phyloP scores from a whole-genome alignment of 2,797 vertebrate genomes.

The Pipistrellus nathusii region DNA sequence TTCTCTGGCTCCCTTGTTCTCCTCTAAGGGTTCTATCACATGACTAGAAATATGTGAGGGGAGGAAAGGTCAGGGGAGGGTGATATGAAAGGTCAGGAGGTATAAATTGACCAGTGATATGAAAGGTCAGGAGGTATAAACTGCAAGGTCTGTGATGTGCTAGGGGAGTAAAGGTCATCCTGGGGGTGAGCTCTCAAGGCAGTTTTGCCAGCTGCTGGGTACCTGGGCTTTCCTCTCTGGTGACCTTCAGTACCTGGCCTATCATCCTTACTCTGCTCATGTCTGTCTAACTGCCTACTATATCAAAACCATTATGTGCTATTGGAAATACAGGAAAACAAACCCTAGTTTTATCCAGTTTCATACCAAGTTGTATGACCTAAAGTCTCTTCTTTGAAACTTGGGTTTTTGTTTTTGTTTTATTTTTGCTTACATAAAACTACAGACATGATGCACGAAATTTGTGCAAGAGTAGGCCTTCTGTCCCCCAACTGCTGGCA shows the following conservation, averaged over 20 bases:
- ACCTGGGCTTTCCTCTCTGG: neutral
- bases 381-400: neutral
- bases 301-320: neutral
- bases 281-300: neutral
- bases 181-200: too few species aligned
- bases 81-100: neutral
- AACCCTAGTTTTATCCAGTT: neutral
- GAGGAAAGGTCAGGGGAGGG: neutral
- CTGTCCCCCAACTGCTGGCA: too few species aligned
- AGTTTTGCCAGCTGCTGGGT: neutral
- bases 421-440: neutral
- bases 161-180: neutral
- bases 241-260: neutral
- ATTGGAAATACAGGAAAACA: neutral
- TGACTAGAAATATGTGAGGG: neutral
- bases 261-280: neutral
- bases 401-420: neutral
- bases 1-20: neutral
- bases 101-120: neutral
- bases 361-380: neutral
- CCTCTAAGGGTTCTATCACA: neutral
- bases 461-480: too few species aligned
- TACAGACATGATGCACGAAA: too few species aligned
- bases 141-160: neutral
- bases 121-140: neutral